These are phyloP conservation scores for Aspidoscelis tigris DNA, from an alignment of 2,113 vertebrate genomes.

Conservation along the genomic window DNA sequence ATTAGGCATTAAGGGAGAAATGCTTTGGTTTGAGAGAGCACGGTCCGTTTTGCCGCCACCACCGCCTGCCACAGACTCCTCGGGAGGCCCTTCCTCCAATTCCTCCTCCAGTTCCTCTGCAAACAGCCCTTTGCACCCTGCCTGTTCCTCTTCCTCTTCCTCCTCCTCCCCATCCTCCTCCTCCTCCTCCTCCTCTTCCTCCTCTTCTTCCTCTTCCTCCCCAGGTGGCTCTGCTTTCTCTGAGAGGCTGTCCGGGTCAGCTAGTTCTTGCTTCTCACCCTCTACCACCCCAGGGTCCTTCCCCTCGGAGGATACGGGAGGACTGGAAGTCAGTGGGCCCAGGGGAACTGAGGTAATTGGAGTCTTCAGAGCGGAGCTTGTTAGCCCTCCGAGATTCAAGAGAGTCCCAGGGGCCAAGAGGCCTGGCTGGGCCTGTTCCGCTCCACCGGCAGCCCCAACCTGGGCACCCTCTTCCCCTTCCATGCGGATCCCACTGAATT, in stretches of 20 bases:
- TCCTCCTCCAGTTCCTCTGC: conserved; percentile 85
- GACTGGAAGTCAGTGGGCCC: conserved; percentile 83
- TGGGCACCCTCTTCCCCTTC: conserved; percentile 86
- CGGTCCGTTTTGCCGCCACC: conserved; percentile 88
- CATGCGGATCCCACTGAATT: conserved; percentile 97
- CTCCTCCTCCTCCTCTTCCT: conserved; percentile 83
- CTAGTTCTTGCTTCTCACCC: conserved; percentile 75
- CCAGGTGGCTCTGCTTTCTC: conserved; percentile 78
- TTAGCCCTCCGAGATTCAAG: conserved; percentile 90
- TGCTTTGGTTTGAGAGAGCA: conserved; percentile 99
- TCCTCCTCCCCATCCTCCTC: conserved; percentile 88
- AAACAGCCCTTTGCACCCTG: conserved; percentile 85
- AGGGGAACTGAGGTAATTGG: conserved; percentile 94
- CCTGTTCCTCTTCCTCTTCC: conserved; percentile 88
- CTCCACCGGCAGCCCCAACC: conserved; percentile 57
- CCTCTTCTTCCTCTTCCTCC: conserved; percentile 80
- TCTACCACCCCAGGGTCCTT: conserved; percentile 75
- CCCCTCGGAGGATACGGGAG: conserved; percentile 90
- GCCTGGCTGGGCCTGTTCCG: conserved; percentile 70
- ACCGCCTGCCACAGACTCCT: conserved; percentile 83
- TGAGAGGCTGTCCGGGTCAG: conserved; percentile 70
- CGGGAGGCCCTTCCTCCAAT: conserved; percentile 86
- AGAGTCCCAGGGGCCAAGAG: conserved; percentile 80
- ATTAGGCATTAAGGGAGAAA: conserved; percentile 99
- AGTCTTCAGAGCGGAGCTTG: conserved; percentile 84